Base-by-base conservation (phyloP, 2,888 invertebrate species). In the Troglohyphantes excavatus region DNA sequence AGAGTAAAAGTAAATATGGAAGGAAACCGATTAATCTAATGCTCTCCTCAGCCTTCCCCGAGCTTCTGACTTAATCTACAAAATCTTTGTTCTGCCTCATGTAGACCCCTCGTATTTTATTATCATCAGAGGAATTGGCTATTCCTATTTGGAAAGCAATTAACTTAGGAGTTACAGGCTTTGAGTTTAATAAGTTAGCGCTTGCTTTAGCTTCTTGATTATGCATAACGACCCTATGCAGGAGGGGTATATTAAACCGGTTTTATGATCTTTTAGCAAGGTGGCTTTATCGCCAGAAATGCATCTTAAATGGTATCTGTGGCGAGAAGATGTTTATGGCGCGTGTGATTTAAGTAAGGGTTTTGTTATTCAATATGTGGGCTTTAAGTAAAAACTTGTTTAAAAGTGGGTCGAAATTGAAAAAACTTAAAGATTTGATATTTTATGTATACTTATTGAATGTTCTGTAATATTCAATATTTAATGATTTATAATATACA, bases 161-260 rank as follows among this genome's bases (percentile, higher is more conserved):
- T 88, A 88, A 75, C 68, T 59, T 7, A 21, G 39, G 13, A 33
- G 68, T 39, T 61, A 29, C 61, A 26, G 65, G 79, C 53, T 33
- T 75, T 43, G 7, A 33, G n/a, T 88, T 82, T 88, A 88, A 88
- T 88, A 88, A 82, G 82, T n/a, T 13, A 68, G 65, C 65, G 67
- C 43, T 29, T 23, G 39, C 76, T 21, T 61, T 43, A 75, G 73
- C 59, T 67, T 82, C 21, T 59, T 61, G 75, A 88, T 82, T 88
- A 81, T 88, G 88, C 88, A 82, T 88, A 88, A 88, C 73, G 81
- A 82, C 73, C 68, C 11, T 82, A 82, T 82, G 61, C 68, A 88
- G 65, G 68, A 59, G 61, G 46, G 43, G 27, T 70, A 61, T 82
- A 76, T 88, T 82, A 82, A 82, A 27, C 33, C 33, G 19, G 75